Base-by-base conservation (phyloP, 2,113 vertebrate species). In the Nesoenas mayeri region DNA sequence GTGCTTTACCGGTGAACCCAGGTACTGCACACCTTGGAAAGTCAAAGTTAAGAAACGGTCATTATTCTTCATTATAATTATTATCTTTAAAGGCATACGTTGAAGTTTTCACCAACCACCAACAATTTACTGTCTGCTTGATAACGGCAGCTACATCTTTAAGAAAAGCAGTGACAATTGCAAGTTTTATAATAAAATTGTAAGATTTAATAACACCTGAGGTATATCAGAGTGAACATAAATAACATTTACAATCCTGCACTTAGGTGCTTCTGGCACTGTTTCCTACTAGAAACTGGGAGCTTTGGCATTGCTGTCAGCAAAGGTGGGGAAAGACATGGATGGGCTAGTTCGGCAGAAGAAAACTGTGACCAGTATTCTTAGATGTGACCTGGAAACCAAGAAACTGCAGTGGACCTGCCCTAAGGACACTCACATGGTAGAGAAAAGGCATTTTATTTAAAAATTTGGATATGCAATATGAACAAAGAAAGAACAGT, bases 81-180 rank as follows among this genome's bases (percentile, higher is more conserved):
- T 2, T 44, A 12, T n/a, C 29, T 7, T 65, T n/a, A 47, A 29
- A 66, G 14, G 19, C 4, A 3, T 28, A 3, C 0, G 3, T 50
- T 36, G 42, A 64, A 10, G 26, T 56, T 71, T 51, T 32, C 7
- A 48, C 14, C 40, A 65, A 6, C 7, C 7, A 7, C 5, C 34
- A 67, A 18, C 4, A 47, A 19, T 47, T 26, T 48, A 9, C 10
- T 16, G 10, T 11, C 54, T 31, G 10, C 31, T 9, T 53, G 38
- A 3, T 65, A 36, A 20, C 1, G 7, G 6, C 8, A 25, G 14
- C 58, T 36, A 5, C 6, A 6, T 29, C 20, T 77, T 42, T 18
- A n/a, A 62, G 82, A n/a, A 80, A 54, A 84, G 31, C 29, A 42
- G 60, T 25, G 34, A 9, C 14, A 17, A 3, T 25, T 34, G 10